Evolutionary conservation across 2,797 vertebrate species (phyloP).

Genomic region (Morus bassanus): DNA sequence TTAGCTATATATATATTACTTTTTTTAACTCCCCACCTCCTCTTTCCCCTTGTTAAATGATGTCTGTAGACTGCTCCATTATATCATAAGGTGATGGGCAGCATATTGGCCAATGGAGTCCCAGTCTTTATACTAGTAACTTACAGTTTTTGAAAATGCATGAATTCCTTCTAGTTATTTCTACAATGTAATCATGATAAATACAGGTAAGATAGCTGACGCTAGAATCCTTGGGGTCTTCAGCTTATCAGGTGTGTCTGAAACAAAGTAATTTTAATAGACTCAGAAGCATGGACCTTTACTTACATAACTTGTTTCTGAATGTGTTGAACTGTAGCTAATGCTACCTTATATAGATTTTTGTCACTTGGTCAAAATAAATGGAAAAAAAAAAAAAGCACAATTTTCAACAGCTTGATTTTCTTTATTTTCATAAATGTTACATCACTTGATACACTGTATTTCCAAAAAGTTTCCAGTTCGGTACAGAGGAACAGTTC

Average conservation of each 20-base stretch:
- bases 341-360: not conserved
- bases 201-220: not conserved
- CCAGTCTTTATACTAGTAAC: not conserved
- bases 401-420: not conserved
- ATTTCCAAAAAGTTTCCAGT: not conserved
- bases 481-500: not conserved
- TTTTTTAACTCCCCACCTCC: not conserved
- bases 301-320: not conserved
- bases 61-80: not conserved
- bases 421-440: conserved; percentile 48
- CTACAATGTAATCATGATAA: not conserved
- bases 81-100: not conserved
- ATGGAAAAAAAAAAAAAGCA: not conserved
- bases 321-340: conserved; percentile 1
- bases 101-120: not conserved
- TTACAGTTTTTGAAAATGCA: not conserved
- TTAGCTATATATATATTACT: not conserved
- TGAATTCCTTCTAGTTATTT: not conserved
- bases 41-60: not conserved
- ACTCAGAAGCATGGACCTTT: not conserved
- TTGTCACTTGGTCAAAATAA: conserved; percentile 11
- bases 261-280: not conserved
- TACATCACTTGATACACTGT: not conserved
- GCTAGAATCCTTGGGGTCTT: not conserved
- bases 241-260: not conserved